Base-by-base conservation (phyloP, 2,888 invertebrate species). In the Macrostomum cliftonense region DNA sequence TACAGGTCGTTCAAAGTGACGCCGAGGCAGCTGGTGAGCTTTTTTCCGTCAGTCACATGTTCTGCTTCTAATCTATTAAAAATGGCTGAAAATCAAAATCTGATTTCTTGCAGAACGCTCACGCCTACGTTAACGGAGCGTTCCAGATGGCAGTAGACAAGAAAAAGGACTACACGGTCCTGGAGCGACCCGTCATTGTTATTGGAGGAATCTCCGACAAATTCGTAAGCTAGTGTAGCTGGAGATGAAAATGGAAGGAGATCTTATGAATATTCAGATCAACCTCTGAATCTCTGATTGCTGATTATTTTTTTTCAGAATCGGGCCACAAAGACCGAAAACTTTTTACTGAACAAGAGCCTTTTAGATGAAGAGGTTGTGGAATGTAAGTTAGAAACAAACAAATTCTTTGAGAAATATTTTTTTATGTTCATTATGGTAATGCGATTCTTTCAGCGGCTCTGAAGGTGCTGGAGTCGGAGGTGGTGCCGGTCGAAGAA, bases 71-170 rank as follows among this genome's bases (percentile, higher is more conserved):
- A 4, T 28, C 9, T 28, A 28, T 9, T 28, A 28, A 4, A 28
- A n/a, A n/a, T n/a, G n/a, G n/a, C 9, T 36, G 13, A 16, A 48
- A 47, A 9, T 17, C 14, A 4, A 4, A 28, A 4, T 7, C 9
- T 4, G 4, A 7, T 28, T 9, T 45, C 2, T 67, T 70, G 44
- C 62, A 79, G 81, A 78, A 82, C 59, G 78, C 82, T 0, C 81
- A 82, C 58, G 82, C 82, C 0, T 77, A 79, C 51, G 79, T 83
- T 0, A 82, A 82, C 61, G 80, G 81, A 13, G 82, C 78, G 1
- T 81, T 83, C 57, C 67, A 78, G 2, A 73, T 81, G 46, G 75
- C 77, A 62, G 63, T 80, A 17, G 67, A 71, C 51, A 53, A 39
- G 64, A 52, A 5, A 56, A 73, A 52, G 62, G 74, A 53, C 65